Evolutionary conservation across 2,797 vertebrate genomes (phyloP).

Genomic region (Leptoclinus maculatus): DNA sequence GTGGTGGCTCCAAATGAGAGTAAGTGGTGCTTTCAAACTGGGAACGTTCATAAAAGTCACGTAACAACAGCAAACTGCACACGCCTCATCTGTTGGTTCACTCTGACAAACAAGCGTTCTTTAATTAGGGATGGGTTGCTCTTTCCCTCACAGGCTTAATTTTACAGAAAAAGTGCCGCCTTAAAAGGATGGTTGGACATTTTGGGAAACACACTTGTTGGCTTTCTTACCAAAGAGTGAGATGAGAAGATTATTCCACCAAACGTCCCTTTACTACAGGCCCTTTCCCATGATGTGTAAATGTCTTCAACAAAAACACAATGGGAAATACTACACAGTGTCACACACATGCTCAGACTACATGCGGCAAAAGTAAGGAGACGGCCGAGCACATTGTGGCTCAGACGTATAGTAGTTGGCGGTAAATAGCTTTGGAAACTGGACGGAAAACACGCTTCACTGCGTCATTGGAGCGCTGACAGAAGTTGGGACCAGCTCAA

Average conservation of each 20-base stretch:
- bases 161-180: background rate
- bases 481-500: background rate
- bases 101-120: background rate
- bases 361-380: background rate
- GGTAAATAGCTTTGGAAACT: background rate
- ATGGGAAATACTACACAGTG: background rate
- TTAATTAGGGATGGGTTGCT: background rate
- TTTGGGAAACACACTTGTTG: background rate
- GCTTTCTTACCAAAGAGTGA: background rate
- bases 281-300: background rate
- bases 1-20: background rate
- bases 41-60: conserved; percentile 15
- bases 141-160: background rate
- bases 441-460: background rate
- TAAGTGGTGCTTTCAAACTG: background rate
- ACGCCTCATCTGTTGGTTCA: background rate
- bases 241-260: background rate
- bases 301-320: background rate
- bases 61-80: no score
- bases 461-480: background rate
- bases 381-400: background rate
- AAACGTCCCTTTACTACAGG: background rate
- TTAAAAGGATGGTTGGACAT: background rate
- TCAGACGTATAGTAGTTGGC: no score
- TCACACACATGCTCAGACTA: background rate